Evolutionary conservation across 2,113 vertebrate species (phyloP).

Genomic region (Callipepla californica): DNA sequence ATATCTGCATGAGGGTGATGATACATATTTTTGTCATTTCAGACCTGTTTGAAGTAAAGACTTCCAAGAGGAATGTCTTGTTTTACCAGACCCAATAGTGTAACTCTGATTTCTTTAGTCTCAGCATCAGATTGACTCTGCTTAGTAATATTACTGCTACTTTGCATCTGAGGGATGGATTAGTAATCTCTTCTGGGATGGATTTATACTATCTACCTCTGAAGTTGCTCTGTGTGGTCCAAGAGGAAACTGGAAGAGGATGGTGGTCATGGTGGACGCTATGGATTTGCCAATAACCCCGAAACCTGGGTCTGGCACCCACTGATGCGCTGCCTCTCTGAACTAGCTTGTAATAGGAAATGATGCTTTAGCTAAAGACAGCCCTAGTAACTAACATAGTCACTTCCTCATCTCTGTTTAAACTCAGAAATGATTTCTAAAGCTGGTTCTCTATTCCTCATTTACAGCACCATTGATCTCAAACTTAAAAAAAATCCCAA

Average conservation of each 20-base stretch:
- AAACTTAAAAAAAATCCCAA: background rate
- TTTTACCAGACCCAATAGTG: background rate
- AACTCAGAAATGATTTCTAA: conserved; percentile 43
- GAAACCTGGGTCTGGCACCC: background rate
- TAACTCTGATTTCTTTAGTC: background rate
- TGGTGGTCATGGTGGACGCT: background rate
- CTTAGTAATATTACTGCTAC: background rate
- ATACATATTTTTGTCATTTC: background rate
- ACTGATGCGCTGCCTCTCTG: background rate
- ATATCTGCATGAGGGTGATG: background rate
- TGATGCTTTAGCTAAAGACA: background rate
- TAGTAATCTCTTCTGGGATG: background rate
- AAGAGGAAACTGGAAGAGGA: background rate
- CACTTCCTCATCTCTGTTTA: conserved; percentile 55
- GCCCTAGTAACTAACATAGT: background rate
- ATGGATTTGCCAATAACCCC: background rate
- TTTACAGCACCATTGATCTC: background rate
- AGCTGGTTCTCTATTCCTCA: conserved; percentile 37
- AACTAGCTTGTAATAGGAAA: conserved; percentile 17
- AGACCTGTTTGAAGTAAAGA: background rate
- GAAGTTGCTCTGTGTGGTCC: background rate
- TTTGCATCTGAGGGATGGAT: background rate
- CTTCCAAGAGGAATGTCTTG: background rate
- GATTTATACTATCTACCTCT: background rate
- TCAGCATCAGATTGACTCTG: background rate